phyloP scores from a whole-genome alignment of 2,797 vertebrate genomes.

The Clarias pachynema region DNA sequence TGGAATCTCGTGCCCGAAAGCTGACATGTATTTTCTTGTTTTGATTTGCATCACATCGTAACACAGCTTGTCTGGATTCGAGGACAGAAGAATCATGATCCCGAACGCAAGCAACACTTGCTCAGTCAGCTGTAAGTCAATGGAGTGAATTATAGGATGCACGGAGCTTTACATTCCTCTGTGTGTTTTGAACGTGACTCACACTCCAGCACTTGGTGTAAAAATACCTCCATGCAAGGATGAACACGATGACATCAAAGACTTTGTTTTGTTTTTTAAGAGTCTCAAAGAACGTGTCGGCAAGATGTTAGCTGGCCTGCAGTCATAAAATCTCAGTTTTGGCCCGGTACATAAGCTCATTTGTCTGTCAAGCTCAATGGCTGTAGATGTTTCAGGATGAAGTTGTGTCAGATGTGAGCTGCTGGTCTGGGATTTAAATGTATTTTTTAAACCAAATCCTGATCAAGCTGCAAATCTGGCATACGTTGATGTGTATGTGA shows the following conservation, averaged over 20 bases:
- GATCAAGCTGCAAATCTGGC: too few relatives aligned
- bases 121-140: conserved; percentile 5
- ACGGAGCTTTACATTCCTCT: not conserved
- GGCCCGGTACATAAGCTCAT: conserved; percentile 47
- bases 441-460: not conserved
- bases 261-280: conserved; percentile 10
- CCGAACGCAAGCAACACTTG: not conserved
- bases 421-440: not conserved
- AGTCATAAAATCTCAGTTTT: conserved; percentile 34
- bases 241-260: conserved; percentile 34
- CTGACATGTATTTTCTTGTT: conserved; percentile 50
- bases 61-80: conserved; percentile 39
- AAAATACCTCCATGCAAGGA: conserved; percentile 39
- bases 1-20: conserved; percentile 29
- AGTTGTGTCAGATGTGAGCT: conserved; percentile 62
- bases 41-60: conserved; percentile 45
- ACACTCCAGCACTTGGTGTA: conserved; percentile 1
- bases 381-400: conserved; percentile 60
- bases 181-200: conserved; percentile 11
- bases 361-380: conserved; percentile 62
- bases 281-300: conserved; percentile 21
- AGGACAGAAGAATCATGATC: conserved; percentile 22
- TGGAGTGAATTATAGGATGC: conserved; percentile 7
- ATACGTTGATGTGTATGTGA: not conserved
- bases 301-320: conserved; percentile 17